phyloP scores from a whole-genome alignment of 2,888 invertebrate genomes.

The Lomographa bimaculata region DNA sequence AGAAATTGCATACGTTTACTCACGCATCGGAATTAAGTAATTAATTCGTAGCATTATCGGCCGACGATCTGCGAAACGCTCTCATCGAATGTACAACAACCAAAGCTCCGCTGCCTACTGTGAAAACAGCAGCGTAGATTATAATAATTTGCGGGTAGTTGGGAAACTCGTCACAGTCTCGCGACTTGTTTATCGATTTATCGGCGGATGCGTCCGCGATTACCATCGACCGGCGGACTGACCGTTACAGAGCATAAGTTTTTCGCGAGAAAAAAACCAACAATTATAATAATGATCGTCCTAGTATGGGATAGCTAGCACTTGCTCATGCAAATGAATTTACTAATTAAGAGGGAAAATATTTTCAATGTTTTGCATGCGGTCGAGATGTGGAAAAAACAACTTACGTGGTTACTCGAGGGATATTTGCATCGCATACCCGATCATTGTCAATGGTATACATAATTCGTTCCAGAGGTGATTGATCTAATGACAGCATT shows the following conservation, averaged over 20 bases:
- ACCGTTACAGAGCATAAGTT: conserved; percentile 72
- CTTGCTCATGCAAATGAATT: conserved; percentile 76
- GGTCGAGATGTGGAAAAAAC: conserved; percentile 50
- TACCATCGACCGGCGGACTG: conserved; percentile 58
- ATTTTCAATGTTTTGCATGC: conserved; percentile 73
- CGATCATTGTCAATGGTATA: conserved; percentile 63
- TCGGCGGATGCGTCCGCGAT: conserved; percentile 75
- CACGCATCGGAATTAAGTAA: conserved; percentile 81
- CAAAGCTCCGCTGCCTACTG: conserved; percentile 50
- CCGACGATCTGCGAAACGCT: conserved; percentile 69
- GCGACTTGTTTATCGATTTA: conserved; percentile 76
- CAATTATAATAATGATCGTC: conserved; percentile 79
- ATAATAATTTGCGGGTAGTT: conserved; percentile 69
- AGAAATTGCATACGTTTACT: conserved; percentile 71
- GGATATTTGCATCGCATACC: conserved; percentile 37
- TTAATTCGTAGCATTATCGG: conserved; percentile 71
- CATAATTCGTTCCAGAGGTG: conserved; percentile 51
- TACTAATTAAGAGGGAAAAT: conserved; percentile 77
- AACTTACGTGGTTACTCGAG: conserved; percentile 45
- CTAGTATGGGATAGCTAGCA: conserved; percentile 70
- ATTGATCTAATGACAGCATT: conserved; percentile 52
- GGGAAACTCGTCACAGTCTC: conserved; percentile 71
- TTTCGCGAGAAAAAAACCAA: conserved; percentile 71
- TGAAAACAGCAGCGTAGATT: conserved; percentile 62
- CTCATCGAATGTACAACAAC: conserved; percentile 64